Conservation (phyloP, 2,888 invertebrate species). For the Carpatolechia fugitivella region DNA sequence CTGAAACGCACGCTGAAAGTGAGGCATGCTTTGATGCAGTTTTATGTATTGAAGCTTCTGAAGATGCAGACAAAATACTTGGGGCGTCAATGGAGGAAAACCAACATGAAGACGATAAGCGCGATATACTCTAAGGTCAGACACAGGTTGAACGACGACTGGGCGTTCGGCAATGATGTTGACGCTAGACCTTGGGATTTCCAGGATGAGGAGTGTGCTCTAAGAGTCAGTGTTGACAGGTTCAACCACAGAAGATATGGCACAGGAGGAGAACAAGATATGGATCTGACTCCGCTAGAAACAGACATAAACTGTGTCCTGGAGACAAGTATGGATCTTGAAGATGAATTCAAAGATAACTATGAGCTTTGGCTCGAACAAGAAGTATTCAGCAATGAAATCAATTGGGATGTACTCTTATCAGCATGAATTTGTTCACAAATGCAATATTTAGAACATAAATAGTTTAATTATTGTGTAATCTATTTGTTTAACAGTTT, state of each 20-base stretch:
- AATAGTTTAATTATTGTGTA: not conserved
- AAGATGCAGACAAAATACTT: constrained; percentile 99
- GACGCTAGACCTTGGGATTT: constrained; percentile 99
- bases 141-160: constrained; percentile 98
- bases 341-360: constrained; percentile 94
- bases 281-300: constrained; percentile 84
- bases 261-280: constrained; percentile 72
- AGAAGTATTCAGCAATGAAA: constrained; percentile 94
- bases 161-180: constrained; percentile 99
- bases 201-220: constrained; percentile 97
- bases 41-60: constrained; percentile 97
- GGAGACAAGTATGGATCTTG: constrained; percentile 88
- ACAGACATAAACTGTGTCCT: constrained; percentile 90
- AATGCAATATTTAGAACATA: not conserved
- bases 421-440: constrained; percentile 39
- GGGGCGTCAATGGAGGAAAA: constrained; percentile 99
- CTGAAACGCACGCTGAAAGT: constrained; percentile 97
- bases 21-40: constrained; percentile 97
- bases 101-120: constrained; percentile 99
- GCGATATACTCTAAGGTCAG: constrained; percentile 98
- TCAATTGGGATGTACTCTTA: constrained; percentile 85
- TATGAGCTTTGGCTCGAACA: constrained; percentile 97
- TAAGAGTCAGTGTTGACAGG: constrained; percentile 95
- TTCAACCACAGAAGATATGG: constrained; percentile 96
- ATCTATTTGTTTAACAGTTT: constrained; percentile 8